A percentile compares a stretch with the other conserved stretches of the same genome.
phyloP scores from a whole-genome alignment of 2,888 invertebrate species.

The Agrotis puta region DNA sequence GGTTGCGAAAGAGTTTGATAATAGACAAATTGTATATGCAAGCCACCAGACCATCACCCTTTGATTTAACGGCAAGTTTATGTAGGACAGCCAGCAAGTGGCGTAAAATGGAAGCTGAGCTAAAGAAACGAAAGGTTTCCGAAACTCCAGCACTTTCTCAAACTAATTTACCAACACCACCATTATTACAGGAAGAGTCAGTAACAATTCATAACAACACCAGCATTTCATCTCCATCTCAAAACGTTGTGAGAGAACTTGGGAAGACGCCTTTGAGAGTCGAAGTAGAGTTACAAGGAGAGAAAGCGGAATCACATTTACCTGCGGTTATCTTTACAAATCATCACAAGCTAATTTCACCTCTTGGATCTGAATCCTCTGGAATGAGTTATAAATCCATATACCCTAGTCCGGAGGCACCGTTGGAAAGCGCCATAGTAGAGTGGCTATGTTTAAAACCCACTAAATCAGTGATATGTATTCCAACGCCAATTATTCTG shows the following conservation, averaged over 20 bases:
- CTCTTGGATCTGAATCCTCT: constrained; percentile 67
- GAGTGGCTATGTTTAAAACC: constrained; percentile 67
- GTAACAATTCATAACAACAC: constrained; percentile 76
- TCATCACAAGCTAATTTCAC: constrained; percentile 77
- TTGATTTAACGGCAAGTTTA: constrained; percentile 77
- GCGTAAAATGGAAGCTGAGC: constrained; percentile 65
- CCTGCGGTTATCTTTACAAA: constrained; percentile 75
- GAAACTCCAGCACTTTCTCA: constrained; percentile 17
- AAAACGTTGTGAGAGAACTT: background rate
- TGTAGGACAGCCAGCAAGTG: constrained; percentile 79
- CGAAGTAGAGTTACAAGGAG: constrained; percentile 50
- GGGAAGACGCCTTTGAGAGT: constrained; percentile 36
- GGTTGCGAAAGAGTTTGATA: constrained; percentile 76
- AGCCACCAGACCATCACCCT: constrained; percentile 78
- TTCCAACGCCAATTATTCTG: constrained; percentile 73
- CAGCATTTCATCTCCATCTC: constrained; percentile 52
- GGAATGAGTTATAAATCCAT: constrained; percentile 60
- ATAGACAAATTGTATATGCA: constrained; percentile 79
- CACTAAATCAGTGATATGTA: constrained; percentile 69
- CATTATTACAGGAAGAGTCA: constrained; percentile 62
- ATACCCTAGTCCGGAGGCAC: constrained; percentile 26
- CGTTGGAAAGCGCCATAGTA: constrained; percentile 45
- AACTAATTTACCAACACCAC: constrained; percentile 30
- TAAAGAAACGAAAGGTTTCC: constrained; percentile 48
- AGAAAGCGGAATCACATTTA: constrained; percentile 53